These are phyloP conservation scores for Ditylenchus weischeri DNA, from an alignment of 2,888 invertebrate genomes.

Conservation along the genomic window DNA sequence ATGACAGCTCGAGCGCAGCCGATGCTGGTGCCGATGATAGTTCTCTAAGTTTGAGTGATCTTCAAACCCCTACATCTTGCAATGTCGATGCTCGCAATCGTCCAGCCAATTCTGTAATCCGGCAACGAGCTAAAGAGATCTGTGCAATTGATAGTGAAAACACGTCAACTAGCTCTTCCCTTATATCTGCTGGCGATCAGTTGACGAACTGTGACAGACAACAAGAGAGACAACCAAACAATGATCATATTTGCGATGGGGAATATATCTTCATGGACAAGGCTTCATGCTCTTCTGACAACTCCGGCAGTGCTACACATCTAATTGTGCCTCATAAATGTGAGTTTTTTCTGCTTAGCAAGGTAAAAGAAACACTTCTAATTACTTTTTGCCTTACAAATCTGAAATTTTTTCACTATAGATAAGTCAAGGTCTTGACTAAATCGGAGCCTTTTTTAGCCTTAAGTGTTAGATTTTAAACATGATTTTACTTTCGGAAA, in stretches of 20 bases:
- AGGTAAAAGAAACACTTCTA: too few relatives aligned
- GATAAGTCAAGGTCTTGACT: too few relatives aligned
- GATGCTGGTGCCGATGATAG: not conserved
- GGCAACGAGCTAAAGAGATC: not conserved
- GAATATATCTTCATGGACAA: constrained; percentile 25
- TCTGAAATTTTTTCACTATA: too few relatives aligned
- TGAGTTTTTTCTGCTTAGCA: constrained; percentile 9
- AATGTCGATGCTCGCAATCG: not conserved
- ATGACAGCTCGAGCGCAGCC: too few relatives aligned
- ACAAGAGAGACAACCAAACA: not conserved
- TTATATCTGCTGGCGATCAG: constrained; percentile 12
- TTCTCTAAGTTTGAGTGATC: not conserved
- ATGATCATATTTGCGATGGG: not conserved
- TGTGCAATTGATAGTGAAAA: constrained; percentile 6
- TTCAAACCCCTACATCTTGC: not conserved
- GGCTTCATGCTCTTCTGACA: constrained; percentile 20
- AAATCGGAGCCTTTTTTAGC: too few relatives aligned
- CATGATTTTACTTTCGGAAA: too few relatives aligned
- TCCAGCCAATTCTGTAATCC: not conserved
- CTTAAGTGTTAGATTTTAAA: too few relatives aligned
- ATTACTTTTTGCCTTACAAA: too few relatives aligned
- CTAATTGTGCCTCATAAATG: constrained; percentile 30
- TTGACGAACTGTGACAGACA: not conserved
- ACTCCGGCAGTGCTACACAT: constrained; percentile 22
- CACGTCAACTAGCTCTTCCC: constrained; percentile 5